A percentile compares a stretch with the other conserved stretches of the same genome.
Evolutionary conservation across 2,888 invertebrate genomes (phyloP).

Genomic region (Clitarchus hookeri): DNA sequence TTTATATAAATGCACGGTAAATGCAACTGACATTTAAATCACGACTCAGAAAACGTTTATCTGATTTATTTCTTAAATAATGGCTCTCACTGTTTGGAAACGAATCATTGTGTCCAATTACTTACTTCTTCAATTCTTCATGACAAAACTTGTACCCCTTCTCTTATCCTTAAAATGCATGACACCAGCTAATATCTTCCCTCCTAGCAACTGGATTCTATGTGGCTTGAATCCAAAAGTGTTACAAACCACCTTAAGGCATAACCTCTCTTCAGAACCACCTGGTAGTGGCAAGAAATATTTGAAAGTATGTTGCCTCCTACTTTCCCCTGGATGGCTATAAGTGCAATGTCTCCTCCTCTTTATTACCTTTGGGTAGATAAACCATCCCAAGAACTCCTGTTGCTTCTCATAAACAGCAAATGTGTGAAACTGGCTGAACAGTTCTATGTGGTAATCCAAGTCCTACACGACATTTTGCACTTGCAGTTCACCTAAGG

Average conservation of each 20-base stretch:
- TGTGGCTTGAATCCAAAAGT: not conserved
- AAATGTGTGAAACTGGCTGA: not conserved
- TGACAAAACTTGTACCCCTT: not conserved
- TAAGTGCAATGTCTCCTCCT: slow-evolving; percentile 5
- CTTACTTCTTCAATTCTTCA: not conserved
- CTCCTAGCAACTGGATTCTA: not conserved
- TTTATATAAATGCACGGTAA: not conserved
- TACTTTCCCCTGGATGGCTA: not conserved
- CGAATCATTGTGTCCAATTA: not conserved
- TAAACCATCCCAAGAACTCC: not conserved
- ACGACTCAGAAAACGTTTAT: not conserved
- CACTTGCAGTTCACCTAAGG: not conserved
- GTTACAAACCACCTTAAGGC: not conserved
- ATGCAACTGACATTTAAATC: slow-evolving; percentile 17
- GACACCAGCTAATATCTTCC: slow-evolving; percentile 2
- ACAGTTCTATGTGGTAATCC: not conserved
- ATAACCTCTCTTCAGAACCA: not conserved
- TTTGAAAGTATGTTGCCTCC: not conserved
- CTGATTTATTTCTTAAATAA: not conserved
- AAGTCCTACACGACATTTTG: not conserved
- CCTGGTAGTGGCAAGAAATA: not conserved
- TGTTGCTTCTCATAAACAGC: slow-evolving; percentile 3
- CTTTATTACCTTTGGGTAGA: not conserved
- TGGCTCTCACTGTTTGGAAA: not conserved
- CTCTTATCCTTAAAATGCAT: not conserved